These are phyloP conservation scores for Chironomus riparius DNA, from an alignment of 2,888 invertebrate species.

Conservation along the genomic window DNA sequence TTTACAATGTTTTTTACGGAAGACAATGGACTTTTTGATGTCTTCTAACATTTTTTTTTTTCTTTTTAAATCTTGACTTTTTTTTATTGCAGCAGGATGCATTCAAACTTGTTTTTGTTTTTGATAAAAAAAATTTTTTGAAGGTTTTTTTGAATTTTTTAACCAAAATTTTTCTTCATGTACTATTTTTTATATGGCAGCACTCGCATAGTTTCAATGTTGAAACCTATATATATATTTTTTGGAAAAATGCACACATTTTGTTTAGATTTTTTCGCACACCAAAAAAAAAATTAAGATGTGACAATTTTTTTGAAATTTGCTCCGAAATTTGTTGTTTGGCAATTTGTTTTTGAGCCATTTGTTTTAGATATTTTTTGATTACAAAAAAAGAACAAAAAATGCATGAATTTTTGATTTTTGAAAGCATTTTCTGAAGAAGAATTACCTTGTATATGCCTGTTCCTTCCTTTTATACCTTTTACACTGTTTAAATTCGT, in stretches of 20 bases:
- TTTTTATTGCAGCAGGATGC: constrained; percentile 22
- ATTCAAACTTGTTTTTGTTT: constrained; percentile 10
- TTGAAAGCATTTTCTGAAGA: not conserved
- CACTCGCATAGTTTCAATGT: constrained; percentile 27
- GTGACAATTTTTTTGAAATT: constrained; percentile 13
- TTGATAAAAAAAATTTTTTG: not conserved
- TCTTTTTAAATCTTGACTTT: not conserved
- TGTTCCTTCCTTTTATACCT: not conserved
- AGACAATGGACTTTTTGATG: constrained; percentile 27
- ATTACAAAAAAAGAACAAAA: constrained; percentile 3
- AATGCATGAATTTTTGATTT: constrained; percentile 29
- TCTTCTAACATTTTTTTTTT: constrained; percentile 13
- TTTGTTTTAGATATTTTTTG: constrained; percentile 21
- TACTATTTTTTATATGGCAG: constrained; percentile 6
- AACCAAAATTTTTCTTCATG: not conserved
- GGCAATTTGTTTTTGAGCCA: constrained; percentile 25
- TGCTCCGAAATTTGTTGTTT: constrained; percentile 16
- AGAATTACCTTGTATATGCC: not conserved
- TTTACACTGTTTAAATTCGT: not conserved
- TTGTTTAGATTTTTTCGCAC: not conserved
- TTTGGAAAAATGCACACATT: not conserved
- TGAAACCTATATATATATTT: not conserved
- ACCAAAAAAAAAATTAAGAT: not conserved
- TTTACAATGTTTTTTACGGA: constrained; percentile 27
- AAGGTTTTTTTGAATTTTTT: not conserved